Percentiles rank a stretch among this genome's conserved stretches.
Evolutionary conservation across 2,888 invertebrate species (phyloP).

Genomic region (Microctonus brassicae): DNA sequence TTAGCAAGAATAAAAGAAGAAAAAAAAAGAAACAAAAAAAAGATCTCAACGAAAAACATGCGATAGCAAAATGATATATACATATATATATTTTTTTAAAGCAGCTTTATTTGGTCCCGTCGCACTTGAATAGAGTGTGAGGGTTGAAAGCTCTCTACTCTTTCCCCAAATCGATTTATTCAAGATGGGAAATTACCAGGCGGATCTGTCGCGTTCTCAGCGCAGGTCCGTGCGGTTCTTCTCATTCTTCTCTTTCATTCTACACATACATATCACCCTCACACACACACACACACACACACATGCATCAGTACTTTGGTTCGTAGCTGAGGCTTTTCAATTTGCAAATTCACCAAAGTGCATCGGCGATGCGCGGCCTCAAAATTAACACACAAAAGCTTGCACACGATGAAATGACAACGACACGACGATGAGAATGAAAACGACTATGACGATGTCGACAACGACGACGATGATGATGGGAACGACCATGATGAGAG

Average conservation of each 20-base stretch:
- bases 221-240: conserved; percentile 11
- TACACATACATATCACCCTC: no score
- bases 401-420: conserved; percentile 2
- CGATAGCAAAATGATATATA: conserved; percentile 6
- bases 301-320: conserved; percentile 13
- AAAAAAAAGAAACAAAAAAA: no score
- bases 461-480: background rate
- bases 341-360: conserved; percentile 44
- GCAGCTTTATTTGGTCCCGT: conserved; percentile 28
- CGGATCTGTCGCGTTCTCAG: conserved; percentile 26
- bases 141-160: conserved; percentile 26
- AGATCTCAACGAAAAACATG: background rate
- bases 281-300: conserved; percentile 9
- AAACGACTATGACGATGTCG: conserved; percentile 2
- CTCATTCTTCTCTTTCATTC: conserved; percentile 17
- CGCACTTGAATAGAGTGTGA: conserved; percentile 1
- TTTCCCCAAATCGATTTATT: conserved; percentile 38
- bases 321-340: conserved; percentile 34
- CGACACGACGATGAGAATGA: background rate
- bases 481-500: background rate
- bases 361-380: conserved; percentile 37
- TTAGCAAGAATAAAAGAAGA: background rate
- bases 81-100: background rate
- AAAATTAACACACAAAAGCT: conserved; percentile 45
- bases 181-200: conserved; percentile 40